Base-by-base conservation (phyloP, 2,888 invertebrate genomes). In the Pachymerium ferrugineum region DNA sequence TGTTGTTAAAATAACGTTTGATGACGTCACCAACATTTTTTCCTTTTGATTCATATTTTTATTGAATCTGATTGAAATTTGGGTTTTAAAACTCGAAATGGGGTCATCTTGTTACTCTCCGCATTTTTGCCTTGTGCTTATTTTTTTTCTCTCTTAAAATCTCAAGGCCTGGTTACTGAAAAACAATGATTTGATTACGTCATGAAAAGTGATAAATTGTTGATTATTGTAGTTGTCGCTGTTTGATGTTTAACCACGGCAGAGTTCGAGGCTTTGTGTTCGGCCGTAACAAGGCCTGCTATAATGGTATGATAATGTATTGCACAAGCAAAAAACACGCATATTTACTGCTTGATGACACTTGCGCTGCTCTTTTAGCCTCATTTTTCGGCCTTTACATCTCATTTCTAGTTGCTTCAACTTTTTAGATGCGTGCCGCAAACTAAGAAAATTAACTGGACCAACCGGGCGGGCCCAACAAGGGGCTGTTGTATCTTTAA, bases 261-360 rank as follows among this genome's bases (percentile, higher is more conserved):
- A 70, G 70, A 31, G 70, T 70, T 31, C 14, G 70, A 31, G 70
- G 70, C 14, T 31, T 70, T 28, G 70, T 70, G 30, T 70, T 70
- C 22, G 70, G 70, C n/a, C 30, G 70, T 10, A 70, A 70, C 70
- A 70, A 70, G 33, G 10, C 70, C 33, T 70, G 28, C 70, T 29
- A 70, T 70, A 31, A 31, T 70, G 30, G 14, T 19, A 54, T n/a
- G 4, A 16, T 35, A 35, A 35, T 35, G 35, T 35, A 12, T 8
- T 35, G 35, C 10, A 35, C 10, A 12, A 12, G 35, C 10, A 35
- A 35, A 35, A 12, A 35, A 12, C 10, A 10, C 10, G 35, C n/a
- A n/a, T n/a, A n/a, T n/a, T n/a, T n/a, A n/a, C n/a, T n/a, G n/a
- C n/a, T n/a, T n/a, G n/a, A n/a, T n/a, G n/a, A n/a, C n/a, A n/a